phyloP scores from a whole-genome alignment of 2,888 invertebrate genomes.

The Parthenolecanium corni region DNA sequence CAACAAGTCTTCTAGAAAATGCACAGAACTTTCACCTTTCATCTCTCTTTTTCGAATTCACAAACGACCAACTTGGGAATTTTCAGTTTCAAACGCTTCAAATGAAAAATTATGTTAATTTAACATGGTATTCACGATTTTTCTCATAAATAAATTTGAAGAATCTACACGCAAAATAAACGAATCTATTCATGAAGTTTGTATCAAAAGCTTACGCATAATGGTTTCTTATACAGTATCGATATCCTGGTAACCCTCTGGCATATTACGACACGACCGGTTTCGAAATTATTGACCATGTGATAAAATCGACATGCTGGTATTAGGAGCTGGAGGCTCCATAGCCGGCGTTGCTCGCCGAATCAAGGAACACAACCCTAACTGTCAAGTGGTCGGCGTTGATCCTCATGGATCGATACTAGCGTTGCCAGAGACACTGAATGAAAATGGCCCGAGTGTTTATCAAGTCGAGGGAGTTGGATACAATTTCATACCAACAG shows the following conservation, averaged over 20 bases:
- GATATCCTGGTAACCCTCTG: constrained; percentile 87
- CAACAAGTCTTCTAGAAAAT: too few relatives aligned
- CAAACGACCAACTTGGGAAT: too few relatives aligned
- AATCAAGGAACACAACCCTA: constrained; percentile 67
- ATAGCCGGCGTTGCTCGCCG: constrained; percentile 82
- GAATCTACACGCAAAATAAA: too few relatives aligned
- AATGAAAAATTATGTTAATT: too few relatives aligned
- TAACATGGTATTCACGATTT: too few relatives aligned
- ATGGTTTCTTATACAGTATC: constrained; percentile 52
- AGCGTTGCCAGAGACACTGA: constrained; percentile 65
- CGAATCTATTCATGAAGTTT: too few relatives aligned
- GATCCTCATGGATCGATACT: constrained; percentile 90
- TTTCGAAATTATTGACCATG: constrained; percentile 79
- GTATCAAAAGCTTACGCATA: too few relatives aligned
- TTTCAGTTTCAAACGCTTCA: too few relatives aligned
- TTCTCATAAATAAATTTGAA: too few relatives aligned
- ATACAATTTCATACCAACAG: constrained; percentile 91
- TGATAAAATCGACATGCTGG: constrained; percentile 75
- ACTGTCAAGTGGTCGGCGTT: constrained; percentile 68
- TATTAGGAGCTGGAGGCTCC: constrained; percentile 88
- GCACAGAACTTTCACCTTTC: too few relatives aligned
- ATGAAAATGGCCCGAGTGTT: constrained; percentile 54
- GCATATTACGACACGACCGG: constrained; percentile 96
- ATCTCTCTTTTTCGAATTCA: too few relatives aligned
- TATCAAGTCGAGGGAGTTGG: constrained; percentile 92